These are phyloP conservation scores for Leptoteleia sp. DNA, from an alignment of 1,140 invertebrate species.

Conservation along the genomic window DNA sequence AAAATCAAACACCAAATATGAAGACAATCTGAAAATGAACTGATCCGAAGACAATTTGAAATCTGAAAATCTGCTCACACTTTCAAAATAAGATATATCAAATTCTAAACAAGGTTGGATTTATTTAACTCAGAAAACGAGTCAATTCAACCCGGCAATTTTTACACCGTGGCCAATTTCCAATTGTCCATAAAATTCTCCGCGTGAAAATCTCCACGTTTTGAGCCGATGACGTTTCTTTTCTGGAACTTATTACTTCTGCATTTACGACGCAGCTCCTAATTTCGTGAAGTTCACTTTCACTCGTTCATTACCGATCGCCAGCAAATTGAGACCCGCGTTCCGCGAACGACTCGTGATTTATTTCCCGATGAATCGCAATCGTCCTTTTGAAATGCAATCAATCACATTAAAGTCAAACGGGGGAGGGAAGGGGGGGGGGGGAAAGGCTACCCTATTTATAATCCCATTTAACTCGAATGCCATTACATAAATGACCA, in stretches of 20 bases:
- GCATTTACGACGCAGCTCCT: constrained; percentile 28
- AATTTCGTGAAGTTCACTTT: constrained; percentile 55
- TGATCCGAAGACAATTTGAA: too few species aligned
- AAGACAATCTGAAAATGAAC: too few species aligned
- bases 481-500: constrained; percentile 31
- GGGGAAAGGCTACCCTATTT: too few species aligned
- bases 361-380: too few species aligned
- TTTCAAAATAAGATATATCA: too few species aligned
- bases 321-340: constrained; percentile 23
- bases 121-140: too few species aligned
- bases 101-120: too few species aligned
- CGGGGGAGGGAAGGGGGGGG: too few species aligned
- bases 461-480: constrained; percentile 1
- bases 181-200: constrained; percentile 9
- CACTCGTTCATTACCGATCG: constrained; percentile 26
- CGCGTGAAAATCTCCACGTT: constrained; percentile 22
- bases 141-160: too few species aligned
- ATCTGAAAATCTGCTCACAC: too few species aligned
- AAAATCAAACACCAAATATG: too few species aligned
- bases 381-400: constrained; percentile 1
- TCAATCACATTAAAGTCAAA: constrained; percentile 12
- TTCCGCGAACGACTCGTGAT: background rate
- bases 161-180: constrained; percentile 30
- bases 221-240: constrained; percentile 31
- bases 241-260: constrained; percentile 14